Base-by-base conservation (phyloP, 37 sponge, comb jelly and placozoan species). In the Cladorhizidae sp. region DNA sequence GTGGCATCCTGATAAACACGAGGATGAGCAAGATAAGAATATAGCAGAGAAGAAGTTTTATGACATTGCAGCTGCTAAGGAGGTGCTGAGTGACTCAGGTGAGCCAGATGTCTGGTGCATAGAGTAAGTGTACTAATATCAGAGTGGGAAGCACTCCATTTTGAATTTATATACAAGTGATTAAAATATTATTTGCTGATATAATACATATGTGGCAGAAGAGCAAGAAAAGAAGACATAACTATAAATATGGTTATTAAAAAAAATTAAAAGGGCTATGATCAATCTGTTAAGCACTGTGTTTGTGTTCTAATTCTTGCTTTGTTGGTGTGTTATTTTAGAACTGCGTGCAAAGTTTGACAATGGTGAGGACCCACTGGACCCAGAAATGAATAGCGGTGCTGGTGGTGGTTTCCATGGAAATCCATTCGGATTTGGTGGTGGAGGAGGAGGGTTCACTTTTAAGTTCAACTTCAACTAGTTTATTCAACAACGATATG, bases 51-150 rank as follows among this genome's bases (percentile, higher is more conserved):
- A 92, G 89, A 98, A 86, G 85, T 98, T 98, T 40, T 85, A 90
- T 49, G 97, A 98, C 89, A 92, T 98, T 65, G 99, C 99, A 55
- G 99, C 99, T 58, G 99, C 99, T 15, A 98, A 98, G 76, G 99
- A 98, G 49, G 99, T 98, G 29, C 77, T 98, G 12, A 89, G 93
- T 61, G 95, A 98, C 82, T 84, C 83, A 58, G 95, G 95, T 94
- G 61, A 72, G 49, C 18, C 17, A 5, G 2, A 39, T 28, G 61
- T 38, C 28, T 52, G n/a, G n/a, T n/a, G n/a, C n/a, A 45, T 45
- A 9, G 5, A 45, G 49, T 12, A 45, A 45, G 8, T 35, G 76
- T 75, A 54, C 63, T 17, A 38, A n/a, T 70, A 6, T n/a, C n/a
- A n/a, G n/a, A n/a, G n/a, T n/a, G n/a, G n/a, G n/a, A n/a, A n/a